Base-by-base conservation (phyloP, 2,797 vertebrate genomes). In the Tokudaia muenninki region DNA sequence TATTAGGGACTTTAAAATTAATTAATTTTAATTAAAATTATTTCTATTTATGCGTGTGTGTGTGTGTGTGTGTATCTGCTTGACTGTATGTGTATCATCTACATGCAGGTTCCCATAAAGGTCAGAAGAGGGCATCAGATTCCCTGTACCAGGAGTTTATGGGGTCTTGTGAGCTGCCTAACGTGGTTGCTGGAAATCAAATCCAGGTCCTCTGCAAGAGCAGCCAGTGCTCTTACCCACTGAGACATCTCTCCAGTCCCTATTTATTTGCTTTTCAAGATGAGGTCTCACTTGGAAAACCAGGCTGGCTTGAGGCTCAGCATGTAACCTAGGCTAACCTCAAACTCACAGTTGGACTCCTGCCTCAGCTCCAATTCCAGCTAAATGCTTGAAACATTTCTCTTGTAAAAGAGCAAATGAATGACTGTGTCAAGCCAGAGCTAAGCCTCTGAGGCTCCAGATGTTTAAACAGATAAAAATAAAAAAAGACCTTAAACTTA, bases 361-460 rank as follows among this genome's bases (percentile, higher is more conserved):
- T 44, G 57, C 13, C 57, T 52, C 83, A 24, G 63, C 50, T 19
- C 24, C 55, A 16, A 3, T 29, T 59, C 72, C 72, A 61, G 55
- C 57, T 63, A 95, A 81, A 19, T 1, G 24, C 75, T 79, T 37
- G 50, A 93, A 94, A 95, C 77, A 31, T 12, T 81, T 86, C 19
- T 77, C 17, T 80, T 83, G 13, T 63, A 72, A 90, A 59, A 90
- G 44, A 81, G 16, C 2, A 81, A 44, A 37, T 86, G 22, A 14
- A n/a, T 92, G 59, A 86, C 0, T 41, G 59, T 87, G 37, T 82
- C 6, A 81, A 91, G 79, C 57, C 75, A 12, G 52, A 22, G 22
- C 37, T 29, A 81, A 87, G 55, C 26, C 59, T 81, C 52, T 31
- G 34, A 79, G 55, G 83, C 81, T 55, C 14, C 34, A 90, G 31